These are phyloP conservation scores for Scaptomyza cyrtandrae DNA, from an alignment of 2,888 invertebrate species.

Conservation along the genomic window DNA sequence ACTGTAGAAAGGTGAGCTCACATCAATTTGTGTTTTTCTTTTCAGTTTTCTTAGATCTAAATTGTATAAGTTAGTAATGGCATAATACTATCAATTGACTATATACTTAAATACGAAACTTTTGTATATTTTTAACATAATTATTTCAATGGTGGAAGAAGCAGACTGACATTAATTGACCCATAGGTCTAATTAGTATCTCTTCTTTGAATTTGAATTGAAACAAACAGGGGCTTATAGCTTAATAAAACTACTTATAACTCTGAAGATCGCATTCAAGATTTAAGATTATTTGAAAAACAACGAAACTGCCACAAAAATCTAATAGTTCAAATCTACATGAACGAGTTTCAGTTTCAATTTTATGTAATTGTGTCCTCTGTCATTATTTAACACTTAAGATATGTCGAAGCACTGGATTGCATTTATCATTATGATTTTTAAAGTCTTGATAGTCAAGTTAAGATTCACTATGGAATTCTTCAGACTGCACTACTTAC, in stretches of 20 bases:
- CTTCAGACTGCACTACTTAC: slow-evolving; percentile 16
- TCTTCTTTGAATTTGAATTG: background rate
- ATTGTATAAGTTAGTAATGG: slow-evolving; percentile 13
- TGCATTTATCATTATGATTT: slow-evolving; percentile 3
- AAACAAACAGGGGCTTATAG: slow-evolving; percentile 4
- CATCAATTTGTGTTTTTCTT: background rate
- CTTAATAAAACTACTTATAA: slow-evolving; percentile 1
- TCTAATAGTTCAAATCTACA: background rate
- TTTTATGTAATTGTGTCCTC: background rate
- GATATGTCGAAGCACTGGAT: slow-evolving; percentile 28
- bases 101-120: slow-evolving; percentile 1
- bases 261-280: slow-evolving; percentile 7
- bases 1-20: slow-evolving; percentile 35
- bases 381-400: slow-evolving; percentile 23
- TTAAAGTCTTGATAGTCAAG: background rate
- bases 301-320: slow-evolving; percentile 1
- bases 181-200: background rate
- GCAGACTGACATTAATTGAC: slow-evolving; percentile 7
- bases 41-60: slow-evolving; percentile 21
- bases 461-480: background rate
- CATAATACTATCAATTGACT: slow-evolving; percentile 11
- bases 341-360: background rate
- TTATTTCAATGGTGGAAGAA: background rate
- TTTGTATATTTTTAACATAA: background rate
- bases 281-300: background rate